Conservation (phyloP, 1,140 invertebrate genomes). For the Luehdorfia chinensis region DNA sequence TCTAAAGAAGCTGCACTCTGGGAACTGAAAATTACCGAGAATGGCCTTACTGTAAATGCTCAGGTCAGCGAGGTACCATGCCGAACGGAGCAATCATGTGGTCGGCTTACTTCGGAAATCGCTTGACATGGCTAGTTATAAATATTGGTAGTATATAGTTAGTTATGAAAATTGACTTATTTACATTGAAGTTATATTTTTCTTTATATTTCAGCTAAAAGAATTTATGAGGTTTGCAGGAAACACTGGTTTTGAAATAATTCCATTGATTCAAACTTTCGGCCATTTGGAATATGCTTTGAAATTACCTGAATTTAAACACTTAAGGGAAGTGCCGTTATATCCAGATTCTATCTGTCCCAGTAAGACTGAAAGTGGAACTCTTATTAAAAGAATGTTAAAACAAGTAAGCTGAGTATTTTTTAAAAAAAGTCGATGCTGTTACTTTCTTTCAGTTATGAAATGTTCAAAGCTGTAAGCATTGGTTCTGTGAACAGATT, state of each 20-base stretch:
- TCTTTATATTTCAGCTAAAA: slow-evolving; percentile 56
- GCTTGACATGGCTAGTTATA: slow-evolving; percentile 82
- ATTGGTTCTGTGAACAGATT: too few relatives aligned
- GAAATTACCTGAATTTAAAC: slow-evolving; percentile 87
- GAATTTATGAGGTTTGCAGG: slow-evolving; percentile 37
- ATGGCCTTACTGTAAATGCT: too few relatives aligned
- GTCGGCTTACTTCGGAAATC: too few relatives aligned
- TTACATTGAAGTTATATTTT: too few relatives aligned
- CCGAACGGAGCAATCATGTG: too few relatives aligned
- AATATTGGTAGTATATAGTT: too few relatives aligned
- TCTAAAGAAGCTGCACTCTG: too few relatives aligned
- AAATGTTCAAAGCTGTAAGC: neutral
- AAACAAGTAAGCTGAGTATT: slow-evolving; percentile 81
- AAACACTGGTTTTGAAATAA: slow-evolving; percentile 82
- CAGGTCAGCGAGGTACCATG: too few relatives aligned
- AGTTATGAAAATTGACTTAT: too few relatives aligned
- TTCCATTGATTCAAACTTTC: slow-evolving; percentile 97
- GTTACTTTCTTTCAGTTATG: neutral
- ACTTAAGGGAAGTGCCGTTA: slow-evolving; percentile 86
- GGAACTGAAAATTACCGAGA: too few relatives aligned
- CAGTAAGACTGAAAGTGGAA: slow-evolving; percentile 83
- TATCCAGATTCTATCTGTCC: slow-evolving; percentile 92
- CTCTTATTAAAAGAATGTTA: slow-evolving; percentile 87
- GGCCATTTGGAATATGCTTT: slow-evolving; percentile 95
- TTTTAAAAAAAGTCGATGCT: neutral